These are phyloP conservation scores for Sebastes iracundus DNA, from an alignment of 2,797 vertebrate genomes.

Conservation along the genomic window DNA sequence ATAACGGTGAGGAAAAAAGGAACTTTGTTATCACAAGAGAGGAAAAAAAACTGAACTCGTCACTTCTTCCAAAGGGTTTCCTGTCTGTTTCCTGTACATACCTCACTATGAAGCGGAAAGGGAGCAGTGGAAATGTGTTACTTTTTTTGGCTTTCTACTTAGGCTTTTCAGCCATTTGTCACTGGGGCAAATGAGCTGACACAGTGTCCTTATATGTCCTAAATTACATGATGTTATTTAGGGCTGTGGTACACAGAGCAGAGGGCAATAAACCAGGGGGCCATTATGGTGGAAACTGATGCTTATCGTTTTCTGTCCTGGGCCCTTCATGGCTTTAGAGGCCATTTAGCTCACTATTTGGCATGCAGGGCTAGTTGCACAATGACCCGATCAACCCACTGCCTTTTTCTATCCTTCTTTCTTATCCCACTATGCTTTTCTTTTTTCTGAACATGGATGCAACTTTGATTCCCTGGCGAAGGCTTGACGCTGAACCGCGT, in stretches of 20 bases:
- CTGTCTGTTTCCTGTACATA: slow-evolving; percentile 16
- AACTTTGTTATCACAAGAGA: neutral
- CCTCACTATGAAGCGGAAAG: slow-evolving; percentile 29
- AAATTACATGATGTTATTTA: slow-evolving; percentile 54
- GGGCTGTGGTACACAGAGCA: slow-evolving; percentile 21
- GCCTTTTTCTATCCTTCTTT: neutral
- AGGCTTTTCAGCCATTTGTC: slow-evolving; percentile 4
- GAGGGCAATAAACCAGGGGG: slow-evolving; percentile 42
- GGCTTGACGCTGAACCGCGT: too few species aligned
- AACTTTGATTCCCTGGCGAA: neutral
- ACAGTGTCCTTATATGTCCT: slow-evolving; percentile 26
- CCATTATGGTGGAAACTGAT: slow-evolving; percentile 72
- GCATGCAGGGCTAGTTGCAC: neutral
- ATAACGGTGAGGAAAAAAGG: neutral
- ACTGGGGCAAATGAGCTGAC: slow-evolving; percentile 26
- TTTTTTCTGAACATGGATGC: neutral
- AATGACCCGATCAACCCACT: neutral
- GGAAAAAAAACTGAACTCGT: neutral
- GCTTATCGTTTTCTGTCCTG: slow-evolving; percentile 53
- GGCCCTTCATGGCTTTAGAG: slow-evolving; percentile 12
- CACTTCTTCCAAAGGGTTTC: slow-evolving; percentile 17
- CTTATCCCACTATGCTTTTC: neutral
- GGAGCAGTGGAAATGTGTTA: slow-evolving; percentile 35
- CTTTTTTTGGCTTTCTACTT: slow-evolving; percentile 25
- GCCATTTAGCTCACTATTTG: slow-evolving; percentile 20